Percentiles rank a stretch among this genome's conserved stretches.
These are phyloP conservation scores for Serranus cabrilla DNA, from an alignment of 2,797 vertebrate species.

Conservation along the genomic window DNA sequence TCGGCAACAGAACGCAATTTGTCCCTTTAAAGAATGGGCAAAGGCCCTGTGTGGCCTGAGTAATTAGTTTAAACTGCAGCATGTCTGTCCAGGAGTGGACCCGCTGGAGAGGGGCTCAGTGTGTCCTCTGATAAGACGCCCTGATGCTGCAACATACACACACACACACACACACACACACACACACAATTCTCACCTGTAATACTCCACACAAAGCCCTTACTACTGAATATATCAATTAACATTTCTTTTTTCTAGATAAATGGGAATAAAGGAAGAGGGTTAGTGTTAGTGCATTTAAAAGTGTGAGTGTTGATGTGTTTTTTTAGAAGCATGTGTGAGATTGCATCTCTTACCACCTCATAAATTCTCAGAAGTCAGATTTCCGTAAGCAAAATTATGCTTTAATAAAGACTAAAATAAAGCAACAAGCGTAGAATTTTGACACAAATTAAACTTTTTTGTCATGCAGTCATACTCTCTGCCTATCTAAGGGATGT, in stretches of 20 bases:
- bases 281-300: not conserved
- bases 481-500: not conserved
- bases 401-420: slow-evolving; percentile 16
- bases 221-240: slow-evolving; percentile 46
- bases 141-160: slow-evolving; percentile 36
- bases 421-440: slow-evolving; percentile 5
- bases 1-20: slow-evolving; percentile 76
- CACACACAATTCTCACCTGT: slow-evolving; percentile 1
- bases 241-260: slow-evolving; percentile 19
- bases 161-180: slow-evolving; percentile 2
- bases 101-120: slow-evolving; percentile 43
- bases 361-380: slow-evolving; percentile 13
- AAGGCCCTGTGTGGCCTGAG: slow-evolving; percentile 61
- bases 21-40: slow-evolving; percentile 74
- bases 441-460: not conserved
- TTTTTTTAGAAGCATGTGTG: slow-evolving; percentile 15
- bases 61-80: slow-evolving; percentile 79
- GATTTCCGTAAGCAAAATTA: slow-evolving; percentile 5
- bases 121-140: slow-evolving; percentile 62
- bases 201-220: slow-evolving; percentile 29
- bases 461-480: slow-evolving; percentile 10
- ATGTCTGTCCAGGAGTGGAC: slow-evolving; percentile 62
- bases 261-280: slow-evolving; percentile 6
- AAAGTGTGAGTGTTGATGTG: not conserved
- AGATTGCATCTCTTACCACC: slow-evolving; percentile 10